These are phyloP conservation scores for Atherinosoma microstoma DNA, from an alignment of 2,797 vertebrate genomes.

Conservation along the genomic window DNA sequence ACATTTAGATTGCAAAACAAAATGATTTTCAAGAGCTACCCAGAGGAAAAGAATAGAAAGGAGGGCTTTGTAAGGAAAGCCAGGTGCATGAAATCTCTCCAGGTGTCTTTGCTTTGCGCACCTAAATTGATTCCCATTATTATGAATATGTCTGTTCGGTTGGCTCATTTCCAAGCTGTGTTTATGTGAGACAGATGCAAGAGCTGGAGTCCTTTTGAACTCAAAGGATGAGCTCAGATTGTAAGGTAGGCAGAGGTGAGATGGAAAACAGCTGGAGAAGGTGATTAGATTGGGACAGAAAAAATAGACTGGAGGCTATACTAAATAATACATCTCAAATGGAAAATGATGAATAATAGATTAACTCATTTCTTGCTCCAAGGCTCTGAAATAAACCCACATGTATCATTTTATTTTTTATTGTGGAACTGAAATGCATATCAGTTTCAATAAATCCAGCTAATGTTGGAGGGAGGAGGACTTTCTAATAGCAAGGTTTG, in stretches of 20 bases:
- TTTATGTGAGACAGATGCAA: constrained; percentile 37
- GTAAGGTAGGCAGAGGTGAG: constrained; percentile 20
- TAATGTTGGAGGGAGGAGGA: constrained; percentile 41
- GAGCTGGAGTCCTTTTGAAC: constrained; percentile 26
- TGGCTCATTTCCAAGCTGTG: constrained; percentile 38
- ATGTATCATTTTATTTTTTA: not conserved
- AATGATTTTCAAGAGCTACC: constrained; percentile 41
- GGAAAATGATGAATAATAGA: constrained; percentile 2
- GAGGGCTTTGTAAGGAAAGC: constrained; percentile 43
- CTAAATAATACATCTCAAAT: not conserved
- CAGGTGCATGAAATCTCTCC: constrained; percentile 43
- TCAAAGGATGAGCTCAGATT: constrained; percentile 13
- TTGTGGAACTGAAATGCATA: constrained; percentile 56
- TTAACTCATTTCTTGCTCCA: not conserved
- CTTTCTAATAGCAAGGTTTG: constrained; percentile 15
- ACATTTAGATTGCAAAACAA: constrained; percentile 52
- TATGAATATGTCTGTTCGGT: constrained; percentile 46
- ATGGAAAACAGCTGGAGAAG: constrained; percentile 25
- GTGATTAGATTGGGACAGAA: constrained; percentile 2
- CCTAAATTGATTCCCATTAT: constrained; percentile 61
- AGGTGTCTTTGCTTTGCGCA: constrained; percentile 56
- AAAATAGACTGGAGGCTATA: not conserved
- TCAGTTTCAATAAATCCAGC: constrained; percentile 51
- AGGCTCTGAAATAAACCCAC: constrained; percentile 27
- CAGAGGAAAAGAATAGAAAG: constrained; percentile 25